Conservation (phyloP, 2,888 invertebrate species). For the Eucera pruinosa region DNA sequence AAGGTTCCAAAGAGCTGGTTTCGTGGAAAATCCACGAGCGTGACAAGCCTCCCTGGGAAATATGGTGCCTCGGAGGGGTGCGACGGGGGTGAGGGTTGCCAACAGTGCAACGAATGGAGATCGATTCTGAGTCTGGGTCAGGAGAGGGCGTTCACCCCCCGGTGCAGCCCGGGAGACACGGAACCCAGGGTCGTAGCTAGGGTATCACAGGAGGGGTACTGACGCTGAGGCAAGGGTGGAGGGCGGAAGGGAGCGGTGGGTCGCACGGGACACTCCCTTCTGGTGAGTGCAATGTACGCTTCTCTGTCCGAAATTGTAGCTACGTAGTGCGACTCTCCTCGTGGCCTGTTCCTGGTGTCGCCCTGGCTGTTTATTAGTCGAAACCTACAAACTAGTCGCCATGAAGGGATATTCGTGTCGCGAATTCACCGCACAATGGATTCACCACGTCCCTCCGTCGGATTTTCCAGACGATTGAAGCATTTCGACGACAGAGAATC, state of each 20-base stretch:
- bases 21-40: constrained; percentile 70
- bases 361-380: not conserved
- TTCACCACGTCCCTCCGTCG: constrained; percentile 17
- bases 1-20: constrained; percentile 66
- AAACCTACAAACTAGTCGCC: not conserved
- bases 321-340: constrained; percentile 35
- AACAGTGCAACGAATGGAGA: constrained; percentile 80
- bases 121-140: constrained; percentile 85
- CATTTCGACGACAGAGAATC: constrained; percentile 18
- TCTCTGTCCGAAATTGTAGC: constrained; percentile 67
- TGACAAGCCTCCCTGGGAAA: constrained; percentile 60
- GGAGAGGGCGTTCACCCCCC: constrained; percentile 83
- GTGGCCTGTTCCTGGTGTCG: constrained; percentile 33
- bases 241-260: constrained; percentile 42
- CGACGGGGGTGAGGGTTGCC: constrained; percentile 63
- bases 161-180: constrained; percentile 84
- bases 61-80: constrained; percentile 35
- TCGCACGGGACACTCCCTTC: constrained; percentile 75
- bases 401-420: constrained; percentile 8
- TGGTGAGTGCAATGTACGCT: constrained; percentile 72
- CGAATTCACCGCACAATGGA: constrained; percentile 34
- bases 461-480: constrained; percentile 61
- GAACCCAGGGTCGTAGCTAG: constrained; percentile 82
- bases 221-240: constrained; percentile 35
- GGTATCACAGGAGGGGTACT: constrained; percentile 70